A percentile compares a stretch with the other conserved stretches of the same genome.
These are phyloP conservation scores for Drosophila fulvimacula DNA, from an alignment of 2,888 invertebrate species.

Conservation along the genomic window DNA sequence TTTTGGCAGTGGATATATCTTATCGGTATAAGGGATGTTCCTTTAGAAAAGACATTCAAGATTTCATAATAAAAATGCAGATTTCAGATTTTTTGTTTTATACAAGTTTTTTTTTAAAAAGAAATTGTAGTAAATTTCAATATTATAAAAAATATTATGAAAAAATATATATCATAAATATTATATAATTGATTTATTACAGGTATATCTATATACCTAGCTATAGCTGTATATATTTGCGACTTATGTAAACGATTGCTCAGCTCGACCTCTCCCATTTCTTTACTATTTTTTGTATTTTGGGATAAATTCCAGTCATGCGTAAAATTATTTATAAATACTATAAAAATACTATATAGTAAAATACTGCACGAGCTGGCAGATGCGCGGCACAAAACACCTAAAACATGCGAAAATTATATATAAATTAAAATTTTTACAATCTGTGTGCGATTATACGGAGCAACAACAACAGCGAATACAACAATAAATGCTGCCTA, in stretches of 20 bases:
- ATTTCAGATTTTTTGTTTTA: background rate
- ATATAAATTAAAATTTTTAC: slow-evolving; percentile 82
- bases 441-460: slow-evolving; percentile 78
- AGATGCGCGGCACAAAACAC: slow-evolving; percentile 31
- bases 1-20: slow-evolving; percentile 5
- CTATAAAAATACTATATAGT: slow-evolving; percentile 9
- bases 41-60: background rate
- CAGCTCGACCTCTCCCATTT: background rate
- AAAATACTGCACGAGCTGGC: background rate
- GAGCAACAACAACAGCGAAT: slow-evolving; percentile 34
- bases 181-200: background rate
- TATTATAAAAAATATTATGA: background rate
- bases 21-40: background rate
- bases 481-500: slow-evolving; percentile 65
- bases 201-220: background rate
- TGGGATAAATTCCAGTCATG: slow-evolving; percentile 72
- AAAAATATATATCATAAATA: background rate
- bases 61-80: background rate
- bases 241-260: slow-evolving; percentile 33
- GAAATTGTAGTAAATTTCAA: too few species aligned
- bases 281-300: slow-evolving; percentile 2
- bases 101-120: too few species aligned
- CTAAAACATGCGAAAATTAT: slow-evolving; percentile 80
- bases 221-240: background rate
- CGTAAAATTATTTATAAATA: slow-evolving; percentile 60